These are phyloP conservation scores for Hylia prasina DNA, from an alignment of 2,113 vertebrate species.

Conservation along the genomic window DNA sequence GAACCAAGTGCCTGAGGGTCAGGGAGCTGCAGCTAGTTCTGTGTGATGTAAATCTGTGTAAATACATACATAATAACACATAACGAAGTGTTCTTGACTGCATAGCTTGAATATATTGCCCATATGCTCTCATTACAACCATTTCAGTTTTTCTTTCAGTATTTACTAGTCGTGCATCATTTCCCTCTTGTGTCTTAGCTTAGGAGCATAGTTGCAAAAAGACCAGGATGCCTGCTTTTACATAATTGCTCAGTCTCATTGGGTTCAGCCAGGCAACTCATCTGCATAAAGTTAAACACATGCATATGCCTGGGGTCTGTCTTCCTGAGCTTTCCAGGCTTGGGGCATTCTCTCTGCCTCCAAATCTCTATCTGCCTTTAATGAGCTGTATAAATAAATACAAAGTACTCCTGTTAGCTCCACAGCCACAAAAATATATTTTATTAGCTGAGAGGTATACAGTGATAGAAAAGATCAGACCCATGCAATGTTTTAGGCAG, in stretches of 20 bases:
- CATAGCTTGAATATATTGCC: neutral
- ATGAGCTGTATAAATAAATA: conserved; percentile 58
- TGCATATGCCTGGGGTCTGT: neutral
- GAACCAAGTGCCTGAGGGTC: neutral
- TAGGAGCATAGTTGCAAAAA: neutral
- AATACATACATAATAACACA: neutral
- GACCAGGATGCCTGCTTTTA: neutral
- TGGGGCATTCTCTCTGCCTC: conserved; percentile 17
- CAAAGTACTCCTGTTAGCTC: neutral
- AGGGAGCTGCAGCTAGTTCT: neutral
- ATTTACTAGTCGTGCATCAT: neutral
- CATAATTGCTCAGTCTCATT: neutral
- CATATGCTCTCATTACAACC: neutral
- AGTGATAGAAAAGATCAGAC: conserved; percentile 22
- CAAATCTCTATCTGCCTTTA: neutral
- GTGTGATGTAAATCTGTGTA: neutral
- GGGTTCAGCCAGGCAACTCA: neutral
- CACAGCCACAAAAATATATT: neutral
- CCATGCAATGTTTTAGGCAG: neutral
- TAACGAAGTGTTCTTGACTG: neutral
- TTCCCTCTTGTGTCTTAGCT: neutral
- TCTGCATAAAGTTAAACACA: conserved; percentile 4
- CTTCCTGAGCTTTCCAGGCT: conserved; percentile 14
- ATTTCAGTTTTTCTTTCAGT: neutral
- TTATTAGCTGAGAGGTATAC: conserved; percentile 14